Base-by-base conservation (phyloP, 2,113 vertebrate species). In the Phrynocephalus versicolor region DNA sequence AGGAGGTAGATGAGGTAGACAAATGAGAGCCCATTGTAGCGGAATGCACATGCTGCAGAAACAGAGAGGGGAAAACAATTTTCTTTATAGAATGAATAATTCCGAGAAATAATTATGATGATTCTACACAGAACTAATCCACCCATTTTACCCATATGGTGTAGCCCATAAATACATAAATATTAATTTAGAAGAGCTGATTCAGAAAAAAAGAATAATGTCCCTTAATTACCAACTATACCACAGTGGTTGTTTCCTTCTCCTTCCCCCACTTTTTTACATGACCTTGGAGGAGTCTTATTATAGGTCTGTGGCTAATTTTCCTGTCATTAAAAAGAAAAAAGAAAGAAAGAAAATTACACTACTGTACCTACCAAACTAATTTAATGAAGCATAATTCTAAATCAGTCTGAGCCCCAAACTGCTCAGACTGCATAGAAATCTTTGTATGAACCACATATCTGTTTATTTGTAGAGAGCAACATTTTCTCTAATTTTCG, bases 1-100 rank as follows among this genome's bases (percentile, higher is more conserved):
- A 99, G 97, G 95, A 99, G 98, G 93, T 98, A 99, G 96, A 99
- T 97, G 97, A 99, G 98, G 98, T 99, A 99, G 97, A 99, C 96
- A 76, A 99, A 98, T 94, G 99, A 99, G 88, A 99, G 96, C 85
- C 97, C 97, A 95, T 99, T 99, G 97, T 98, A 99, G 95, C 99
- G 97, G 96, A 99, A 99, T 85, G 98, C 95, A 94, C 98, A 99
- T 71, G 98, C 98, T 99, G 97, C 4, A 82, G 84, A 41, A 91
- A 84, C 88, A 73, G 57, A 84, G 58, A 90, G 88, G 7, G 1
- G 75, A 57, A 16, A 62, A 88, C 0, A 12, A 25, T 6, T 15
- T 45, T 3, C 3, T 92, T 79, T 75, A 85, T 78, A 35, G 13
- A 23, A 6, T 45, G 13, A 79, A 23, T 57, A 30, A 10, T n/a